Conservation (phyloP, 2,888 invertebrate genomes). For the Bombylius major region DNA sequence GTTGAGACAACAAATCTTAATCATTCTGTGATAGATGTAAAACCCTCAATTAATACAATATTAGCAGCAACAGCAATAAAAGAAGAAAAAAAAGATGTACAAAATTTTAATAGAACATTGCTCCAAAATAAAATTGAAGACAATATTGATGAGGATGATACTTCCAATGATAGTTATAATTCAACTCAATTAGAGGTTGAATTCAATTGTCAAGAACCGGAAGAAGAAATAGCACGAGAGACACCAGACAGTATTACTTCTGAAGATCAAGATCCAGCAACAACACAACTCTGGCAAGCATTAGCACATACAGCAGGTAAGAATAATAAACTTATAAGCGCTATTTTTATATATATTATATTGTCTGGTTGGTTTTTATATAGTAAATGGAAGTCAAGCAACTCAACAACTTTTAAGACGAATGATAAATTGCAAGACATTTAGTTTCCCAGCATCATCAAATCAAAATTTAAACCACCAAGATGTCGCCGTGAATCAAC, state of each 20-base stretch:
- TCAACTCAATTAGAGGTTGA: constrained; percentile 63
- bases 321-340: background rate
- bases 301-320: constrained; percentile 34
- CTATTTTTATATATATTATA: background rate
- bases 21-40: constrained; percentile 37
- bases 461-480: constrained; percentile 19
- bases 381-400: constrained; percentile 50
- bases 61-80: background rate
- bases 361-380: constrained; percentile 27
- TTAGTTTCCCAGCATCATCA: constrained; percentile 52
- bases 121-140: background rate
- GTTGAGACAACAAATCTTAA: constrained; percentile 32
- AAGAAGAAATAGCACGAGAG: constrained; percentile 12
- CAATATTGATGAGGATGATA: constrained; percentile 7
- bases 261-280: constrained; percentile 35
- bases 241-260: constrained; percentile 32
- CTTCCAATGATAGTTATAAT: constrained; percentile 44
- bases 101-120: background rate
- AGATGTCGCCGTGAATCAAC: constrained; percentile 29
- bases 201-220: constrained; percentile 38
- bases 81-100: background rate
- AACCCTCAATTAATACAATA: constrained; percentile 17
- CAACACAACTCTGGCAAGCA: constrained; percentile 38
- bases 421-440: constrained; percentile 62
- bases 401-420: constrained; percentile 63